phyloP scores from a whole-genome alignment of 92 coral and sea anemone species.

The Epizoanthus ramosus region DNA sequence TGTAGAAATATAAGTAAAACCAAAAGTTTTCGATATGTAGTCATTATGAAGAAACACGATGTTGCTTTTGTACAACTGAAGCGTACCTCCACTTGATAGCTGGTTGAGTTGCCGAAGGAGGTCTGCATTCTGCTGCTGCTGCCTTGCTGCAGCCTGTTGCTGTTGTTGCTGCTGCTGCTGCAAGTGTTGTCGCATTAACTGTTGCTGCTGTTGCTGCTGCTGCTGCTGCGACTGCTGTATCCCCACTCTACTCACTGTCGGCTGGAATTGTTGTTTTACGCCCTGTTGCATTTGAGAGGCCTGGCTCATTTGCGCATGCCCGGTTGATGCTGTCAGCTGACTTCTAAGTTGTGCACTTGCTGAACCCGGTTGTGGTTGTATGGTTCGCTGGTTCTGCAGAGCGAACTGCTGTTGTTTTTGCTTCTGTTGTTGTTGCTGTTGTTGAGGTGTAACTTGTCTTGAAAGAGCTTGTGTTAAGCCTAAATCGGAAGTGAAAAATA shows the following conservation, averaged over 20 bases:
- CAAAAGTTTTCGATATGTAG: too few relatives aligned
- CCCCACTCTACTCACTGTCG: slow-evolving; percentile 44
- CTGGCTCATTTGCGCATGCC: slow-evolving; percentile 40
- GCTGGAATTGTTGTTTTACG: slow-evolving; percentile 29
- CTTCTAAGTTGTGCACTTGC: slow-evolving; percentile 40
- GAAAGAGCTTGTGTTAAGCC: slow-evolving; percentile 47
- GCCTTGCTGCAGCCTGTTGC: slow-evolving; percentile 52
- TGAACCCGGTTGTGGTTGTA: slow-evolving; percentile 69
- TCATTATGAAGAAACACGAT: too few relatives aligned
- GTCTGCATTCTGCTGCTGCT: slow-evolving; percentile 58
- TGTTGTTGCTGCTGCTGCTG: slow-evolving; percentile 44
- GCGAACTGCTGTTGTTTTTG: slow-evolving; percentile 72
- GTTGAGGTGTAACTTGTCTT: slow-evolving; percentile 52
- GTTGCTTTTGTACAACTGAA: too few relatives aligned
- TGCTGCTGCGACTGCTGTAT: slow-evolving; percentile 48
- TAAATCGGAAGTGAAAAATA: neutral
- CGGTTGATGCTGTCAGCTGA: slow-evolving; percentile 25
- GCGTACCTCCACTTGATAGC: slow-evolving; percentile 17
- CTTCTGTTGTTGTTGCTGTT: slow-evolving; percentile 47
- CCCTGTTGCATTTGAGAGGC: slow-evolving; percentile 50
- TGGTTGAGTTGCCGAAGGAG: slow-evolving; percentile 31
- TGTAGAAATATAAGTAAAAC: too few relatives aligned
- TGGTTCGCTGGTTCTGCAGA: slow-evolving; percentile 62
- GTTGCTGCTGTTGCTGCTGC: slow-evolving; percentile 52
- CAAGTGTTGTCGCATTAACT: slow-evolving; percentile 42